phyloP scores from a whole-genome alignment of 1,140 invertebrate species.

The Venturia canescens region DNA sequence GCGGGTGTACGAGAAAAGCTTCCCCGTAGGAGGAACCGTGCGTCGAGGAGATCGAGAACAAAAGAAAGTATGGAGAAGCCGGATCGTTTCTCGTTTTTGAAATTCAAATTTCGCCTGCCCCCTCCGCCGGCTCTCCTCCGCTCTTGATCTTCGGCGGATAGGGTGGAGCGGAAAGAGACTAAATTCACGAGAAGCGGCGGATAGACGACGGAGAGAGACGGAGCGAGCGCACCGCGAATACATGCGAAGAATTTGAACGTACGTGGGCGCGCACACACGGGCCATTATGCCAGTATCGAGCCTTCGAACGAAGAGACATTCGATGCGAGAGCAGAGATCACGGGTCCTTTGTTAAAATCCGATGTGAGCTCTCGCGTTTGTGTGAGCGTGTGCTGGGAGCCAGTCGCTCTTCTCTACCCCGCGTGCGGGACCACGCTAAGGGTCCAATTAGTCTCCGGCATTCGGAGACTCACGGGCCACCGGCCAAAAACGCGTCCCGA shows the following conservation, averaged over 20 bases:
- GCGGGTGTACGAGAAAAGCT: constrained; percentile 25
- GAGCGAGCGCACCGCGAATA: not conserved
- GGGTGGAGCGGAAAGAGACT: not conserved
- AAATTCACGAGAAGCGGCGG: not conserved
- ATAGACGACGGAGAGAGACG: constrained; percentile 24
- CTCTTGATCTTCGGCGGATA: constrained; percentile 16
- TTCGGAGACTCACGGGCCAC: constrained; percentile 70
- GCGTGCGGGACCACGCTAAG: constrained; percentile 66
- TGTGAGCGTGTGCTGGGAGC: constrained; percentile 28
- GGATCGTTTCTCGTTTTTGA: constrained; percentile 65
- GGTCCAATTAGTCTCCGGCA: constrained; percentile 76
- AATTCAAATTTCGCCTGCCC: constrained; percentile 71
- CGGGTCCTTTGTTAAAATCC: constrained; percentile 29
- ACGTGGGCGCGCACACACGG: not conserved
- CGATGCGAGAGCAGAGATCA: constrained; percentile 33
- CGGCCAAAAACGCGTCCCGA: constrained; percentile 68
- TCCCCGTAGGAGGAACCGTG: constrained; percentile 9
- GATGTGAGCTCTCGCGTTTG: not conserved
- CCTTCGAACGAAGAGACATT: not conserved
- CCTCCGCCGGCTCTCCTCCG: constrained; percentile 27
- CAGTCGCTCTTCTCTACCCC: constrained; percentile 37
- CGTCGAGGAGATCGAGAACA: constrained; percentile 60
- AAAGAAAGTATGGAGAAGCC: constrained; percentile 59
- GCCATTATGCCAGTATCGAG: constrained; percentile 43
- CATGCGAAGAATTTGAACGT: constrained; percentile 31